Evolutionary conservation across 2,113 vertebrate genomes (phyloP), one percentile per base, ranked within the genome.

Genomic region (Pteropus alecto): DNA sequence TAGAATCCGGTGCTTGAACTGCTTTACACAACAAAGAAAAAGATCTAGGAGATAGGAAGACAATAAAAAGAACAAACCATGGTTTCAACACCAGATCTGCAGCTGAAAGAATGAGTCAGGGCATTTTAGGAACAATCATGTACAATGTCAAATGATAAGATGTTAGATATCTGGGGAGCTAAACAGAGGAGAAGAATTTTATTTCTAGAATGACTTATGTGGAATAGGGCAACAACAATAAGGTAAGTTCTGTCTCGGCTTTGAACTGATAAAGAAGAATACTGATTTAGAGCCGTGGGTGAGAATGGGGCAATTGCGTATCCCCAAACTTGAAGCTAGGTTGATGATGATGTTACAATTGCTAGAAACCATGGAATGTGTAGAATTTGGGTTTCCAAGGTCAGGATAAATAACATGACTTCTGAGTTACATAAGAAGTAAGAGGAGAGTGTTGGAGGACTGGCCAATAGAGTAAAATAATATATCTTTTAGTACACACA

Each of bases 121-220:
- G 0, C 21, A 83, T 68, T 86, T 61, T n/a, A 82, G 21, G 82
- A 94, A 41, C 1, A 67, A 8, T 11, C 18, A 58, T 18, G 6
- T 24, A 16, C 18, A 60, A 38, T 30, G 73, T 11, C 51, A 78
- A 73, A 58, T n/a, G 26, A 18, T 56, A 76, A 43, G 1, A 28
- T 90, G 0, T 33, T 51, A 78, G 35, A 12, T 12, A 1, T 11
- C 1, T 48, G 14, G 5, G 2, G 13, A 46, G 12, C n/a, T 14
- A 35, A 65, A 35, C 60, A 30, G 83, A 73, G 7, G 22, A 43
- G 2, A 81, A 58, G 10, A 6, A 26, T 81, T 65, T 86, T 90
- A 19, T 67, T 70, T 43, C 46, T 70, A 15, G 10, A 38, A 35
- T 22, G 19, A 10, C 3, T 33, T 51, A 28, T n/a, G 5, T 82